Evolutionary conservation across 2,797 vertebrate genomes (phyloP), one percentile per base, ranked within the genome.

Genomic region (Hirundo rustica): DNA sequence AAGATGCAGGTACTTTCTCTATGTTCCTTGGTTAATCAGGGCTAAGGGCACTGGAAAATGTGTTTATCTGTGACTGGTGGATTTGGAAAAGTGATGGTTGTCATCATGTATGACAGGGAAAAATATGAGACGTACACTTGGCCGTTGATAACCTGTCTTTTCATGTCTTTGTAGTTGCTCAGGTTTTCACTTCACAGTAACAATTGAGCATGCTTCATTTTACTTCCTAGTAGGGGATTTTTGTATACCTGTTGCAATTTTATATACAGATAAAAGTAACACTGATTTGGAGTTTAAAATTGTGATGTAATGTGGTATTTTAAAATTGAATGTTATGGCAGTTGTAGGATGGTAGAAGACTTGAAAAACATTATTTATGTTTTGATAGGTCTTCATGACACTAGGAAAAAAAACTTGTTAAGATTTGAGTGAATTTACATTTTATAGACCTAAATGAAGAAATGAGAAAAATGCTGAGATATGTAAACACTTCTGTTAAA

Each of bases 1-100:
- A 58, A 99, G 99, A 96, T 99, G 99, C 99, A 99, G 99, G 99
- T 99, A 99, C 96, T 95, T 74, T 26, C 27, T 77, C 14, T 47
- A 3, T 62, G 36, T 75, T 95, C 50, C 72, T 71, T 78, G 64
- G n/a, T 44, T 85, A 42, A 64, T 74, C n/a, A 55, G n/a, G 57
- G 44, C 61, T 75, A 3, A 64, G 61, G 26, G 18, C 15, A 2
- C 20, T 57, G 16, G 57, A n/a, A 70, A 91, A 61, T 5, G 3
- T 48, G 10, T 75, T 91, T 74, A 1, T 75, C 14, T 88, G 4
- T 65, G 60, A 25, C 48, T 57, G 80, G 5, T 86, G 82, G 50
- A 5, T 79, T 66, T 25, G 36, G 32, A 30, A 57, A 72, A 48
- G 40, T 19, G 18, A 13, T 40, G 30, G 16, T 32, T 77, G n/a